Evolutionary conservation across 1,140 invertebrate species (phyloP).

Genomic region (Linepithema humile): DNA sequence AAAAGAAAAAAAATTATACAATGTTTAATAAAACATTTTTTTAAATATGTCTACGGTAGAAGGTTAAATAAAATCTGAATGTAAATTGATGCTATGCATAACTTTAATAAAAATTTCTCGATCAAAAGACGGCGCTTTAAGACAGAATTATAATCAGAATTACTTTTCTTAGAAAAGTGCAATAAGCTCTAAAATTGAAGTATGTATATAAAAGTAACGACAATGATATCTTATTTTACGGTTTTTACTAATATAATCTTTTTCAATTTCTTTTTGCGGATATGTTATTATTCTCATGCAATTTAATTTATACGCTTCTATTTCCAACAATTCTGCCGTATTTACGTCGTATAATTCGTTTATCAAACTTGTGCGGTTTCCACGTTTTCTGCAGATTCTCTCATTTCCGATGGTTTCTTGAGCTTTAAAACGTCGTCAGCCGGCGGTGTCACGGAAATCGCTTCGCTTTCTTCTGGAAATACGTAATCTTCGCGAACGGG

Average conservation of each 20-base stretch:
- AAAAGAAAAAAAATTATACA: not conserved
- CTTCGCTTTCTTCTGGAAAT: slow-evolving; percentile 70
- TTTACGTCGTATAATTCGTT: not conserved
- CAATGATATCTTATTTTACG: not conserved
- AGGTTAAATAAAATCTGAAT: not conserved
- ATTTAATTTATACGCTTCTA: not conserved
- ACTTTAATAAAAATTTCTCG: not conserved
- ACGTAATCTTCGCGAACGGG: slow-evolving; percentile 75
- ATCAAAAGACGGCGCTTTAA: not conserved
- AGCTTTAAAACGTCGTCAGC: slow-evolving; percentile 54
- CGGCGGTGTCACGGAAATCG: slow-evolving; percentile 34
- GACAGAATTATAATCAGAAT: too few relatives aligned
- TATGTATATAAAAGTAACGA: not conserved
- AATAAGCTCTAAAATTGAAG: not conserved
- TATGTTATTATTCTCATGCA: not conserved
- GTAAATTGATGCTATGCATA: not conserved
- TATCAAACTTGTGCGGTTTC: slow-evolving; percentile 8
- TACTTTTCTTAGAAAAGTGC: not conserved
- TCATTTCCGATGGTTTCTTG: slow-evolving; percentile 36
- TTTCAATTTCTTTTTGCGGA: not conserved
- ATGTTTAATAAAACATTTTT: not conserved
- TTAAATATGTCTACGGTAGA: not conserved
- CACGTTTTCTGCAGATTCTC: not conserved
- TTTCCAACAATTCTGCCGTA: not conserved
- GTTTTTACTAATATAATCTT: not conserved